Evolutionary conservation across 2,797 vertebrate species (phyloP), one percentile per base, ranked within the genome.

Genomic region (Cirrhinus mrigala): DNA sequence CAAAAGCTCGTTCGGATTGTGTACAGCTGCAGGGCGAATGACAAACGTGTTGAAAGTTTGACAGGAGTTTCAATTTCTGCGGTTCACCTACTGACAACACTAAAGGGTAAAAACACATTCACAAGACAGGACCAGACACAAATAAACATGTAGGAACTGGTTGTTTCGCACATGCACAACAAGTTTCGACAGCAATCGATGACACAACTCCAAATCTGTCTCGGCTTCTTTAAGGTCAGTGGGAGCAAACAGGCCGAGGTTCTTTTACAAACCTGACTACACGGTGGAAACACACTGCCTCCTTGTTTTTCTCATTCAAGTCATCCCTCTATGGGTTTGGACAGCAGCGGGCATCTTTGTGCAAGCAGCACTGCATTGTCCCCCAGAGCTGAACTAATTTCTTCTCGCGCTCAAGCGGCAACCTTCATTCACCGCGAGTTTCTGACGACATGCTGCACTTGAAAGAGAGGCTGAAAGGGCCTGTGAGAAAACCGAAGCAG

Each of bases 401-500:
- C 79, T 86, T 82, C 85, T 86, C 52, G 40, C 37, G 50, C 77
- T 76, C 62, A 10, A 52, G 71, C 85, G 22, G 73, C 46, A 78
- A 70, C 66, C 84, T 85, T 80, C 84, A 73, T 82, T 82, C 85
- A 78, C 24, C 44, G 22, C 10, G 73, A 80, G 77, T 33, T 70
- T 82, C 64, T 50, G 85, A 62, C 52, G 22, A 64, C 80, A 86
- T 40, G 80, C 85, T 77, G 85, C 48, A 82, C 62, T 86, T 86
- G 62, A 86, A 86, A 76, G 84, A 62, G 16, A 58, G 73, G 22
- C 60, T 79, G 40, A 86, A 86, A 77, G 62, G 73, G 24, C 76
- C 76, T 71, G 83, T 85, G 83, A 71, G 83, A 79, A 85, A 79
- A 85, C 40, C 54, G 24, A 76, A 85, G 84, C 84, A 80, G 84